Percentiles rank a stretch among this genome's conserved stretches.
Conservation (phyloP, 2,888 invertebrate species). For the Sisyra terminalis region DNA sequence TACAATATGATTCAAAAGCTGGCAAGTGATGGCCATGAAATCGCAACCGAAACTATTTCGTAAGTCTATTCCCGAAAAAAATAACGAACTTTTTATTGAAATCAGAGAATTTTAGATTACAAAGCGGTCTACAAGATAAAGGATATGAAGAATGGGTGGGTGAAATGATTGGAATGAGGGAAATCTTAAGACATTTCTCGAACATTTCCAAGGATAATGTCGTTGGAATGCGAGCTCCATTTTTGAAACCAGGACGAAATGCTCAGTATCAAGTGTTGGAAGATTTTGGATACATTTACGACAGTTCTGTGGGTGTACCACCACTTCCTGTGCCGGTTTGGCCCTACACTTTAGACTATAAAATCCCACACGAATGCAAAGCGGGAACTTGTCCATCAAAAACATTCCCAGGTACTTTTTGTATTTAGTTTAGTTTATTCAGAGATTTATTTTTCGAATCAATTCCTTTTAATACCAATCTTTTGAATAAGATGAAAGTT, state of each 20-base stretch:
- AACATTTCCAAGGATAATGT: constrained; percentile 69
- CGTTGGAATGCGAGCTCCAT: constrained; percentile 77
- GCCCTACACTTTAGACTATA: constrained; percentile 90
- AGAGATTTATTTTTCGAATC: no score
- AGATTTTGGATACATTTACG: constrained; percentile 85
- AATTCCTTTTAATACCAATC: no score
- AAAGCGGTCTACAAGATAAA: constrained; percentile 74
- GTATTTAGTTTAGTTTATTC: no score
- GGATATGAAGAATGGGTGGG: constrained; percentile 87
- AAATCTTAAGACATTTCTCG: constrained; percentile 65
- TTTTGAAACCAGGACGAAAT: constrained; percentile 81
- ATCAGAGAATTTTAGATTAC: constrained; percentile 32
- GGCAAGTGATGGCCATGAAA: constrained; percentile 79
- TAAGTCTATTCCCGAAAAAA: no score
- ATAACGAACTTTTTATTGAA: constrained; percentile 5
- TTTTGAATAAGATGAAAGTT: no score
- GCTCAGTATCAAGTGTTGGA: constrained; percentile 85
- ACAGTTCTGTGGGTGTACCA: constrained; percentile 80
- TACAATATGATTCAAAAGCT: constrained; percentile 84
- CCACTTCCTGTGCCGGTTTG: constrained; percentile 66
- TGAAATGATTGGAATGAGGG: constrained; percentile 88
- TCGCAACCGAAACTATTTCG: constrained; percentile 54
- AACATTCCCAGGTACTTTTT: constrained; percentile 63
- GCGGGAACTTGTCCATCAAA: constrained; percentile 82
- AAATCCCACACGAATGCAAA: constrained; percentile 85